These are phyloP conservation scores for Eriosoma lanigerum DNA, from an alignment of 1,140 invertebrate species.

Conservation along the genomic window DNA sequence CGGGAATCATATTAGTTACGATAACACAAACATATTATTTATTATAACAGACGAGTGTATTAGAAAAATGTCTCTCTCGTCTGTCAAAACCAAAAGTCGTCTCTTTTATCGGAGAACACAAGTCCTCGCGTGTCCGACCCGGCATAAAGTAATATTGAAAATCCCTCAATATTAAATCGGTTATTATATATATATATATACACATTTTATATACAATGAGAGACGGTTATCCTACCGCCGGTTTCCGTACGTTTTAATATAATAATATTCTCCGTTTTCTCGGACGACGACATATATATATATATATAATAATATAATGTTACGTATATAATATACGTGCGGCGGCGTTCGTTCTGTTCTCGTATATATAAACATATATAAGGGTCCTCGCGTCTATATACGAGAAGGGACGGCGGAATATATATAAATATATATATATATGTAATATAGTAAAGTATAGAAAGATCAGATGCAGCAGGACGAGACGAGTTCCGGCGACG, in stretches of 20 bases:
- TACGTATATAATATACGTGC: too few relatives aligned
- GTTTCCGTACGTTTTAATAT: not conserved
- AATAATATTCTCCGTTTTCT: slow-evolving; percentile 8
- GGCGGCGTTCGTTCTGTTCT: not conserved
- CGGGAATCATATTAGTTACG: too few relatives aligned
- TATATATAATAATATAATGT: too few relatives aligned
- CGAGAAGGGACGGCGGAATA: too few relatives aligned
- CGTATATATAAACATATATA: not conserved
- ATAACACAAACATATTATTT: not conserved
- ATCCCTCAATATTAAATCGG: slow-evolving; percentile 46
- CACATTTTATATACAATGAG: not conserved
- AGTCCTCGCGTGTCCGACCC: not conserved
- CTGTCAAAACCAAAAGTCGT: slow-evolving; percentile 44
- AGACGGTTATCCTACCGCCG: slow-evolving; percentile 20
- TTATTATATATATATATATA: too few relatives aligned
- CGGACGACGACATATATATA: not conserved
- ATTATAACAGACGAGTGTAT: not conserved
- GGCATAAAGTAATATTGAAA: slow-evolving; percentile 39
- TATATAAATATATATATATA: not conserved
- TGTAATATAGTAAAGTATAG: too few relatives aligned
- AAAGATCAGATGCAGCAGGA: too few relatives aligned
- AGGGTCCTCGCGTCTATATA: not conserved
- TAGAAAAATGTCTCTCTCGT: slow-evolving; percentile 44
- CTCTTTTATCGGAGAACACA: not conserved
- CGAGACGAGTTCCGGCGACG: not conserved